Percentiles rank a stretch among this genome's conserved stretches.
Conservation (phyloP, 2,888 invertebrate genomes). For the Ariolimax columbianus region DNA sequence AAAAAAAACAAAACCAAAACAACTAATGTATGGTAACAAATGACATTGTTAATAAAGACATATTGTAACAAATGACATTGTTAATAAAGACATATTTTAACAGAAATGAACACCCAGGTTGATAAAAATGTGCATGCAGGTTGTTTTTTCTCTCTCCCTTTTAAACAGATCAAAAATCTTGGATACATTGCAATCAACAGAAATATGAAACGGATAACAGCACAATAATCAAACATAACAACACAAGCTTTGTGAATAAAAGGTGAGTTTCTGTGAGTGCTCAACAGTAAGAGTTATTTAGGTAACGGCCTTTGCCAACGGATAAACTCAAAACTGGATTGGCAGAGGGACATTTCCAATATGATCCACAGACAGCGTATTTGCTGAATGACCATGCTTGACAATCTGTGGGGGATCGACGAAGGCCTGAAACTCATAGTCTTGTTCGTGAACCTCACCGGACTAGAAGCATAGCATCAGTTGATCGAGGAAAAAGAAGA, state of each 20-base stretch:
- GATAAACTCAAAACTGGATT: too few species aligned
- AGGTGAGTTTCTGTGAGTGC: background rate
- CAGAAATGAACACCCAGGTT: slow-evolving; percentile 3
- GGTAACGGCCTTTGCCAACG: background rate
- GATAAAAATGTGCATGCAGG: slow-evolving; percentile 6
- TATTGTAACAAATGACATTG: background rate
- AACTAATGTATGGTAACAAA: background rate
- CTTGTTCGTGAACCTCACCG: too few species aligned
- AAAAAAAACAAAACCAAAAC: background rate
- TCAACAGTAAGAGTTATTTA: background rate
- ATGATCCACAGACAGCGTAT: too few species aligned
- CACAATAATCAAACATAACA: background rate
- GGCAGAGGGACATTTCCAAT: too few species aligned
- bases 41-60: background rate
- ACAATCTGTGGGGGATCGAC: too few species aligned
- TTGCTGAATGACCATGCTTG: too few species aligned
- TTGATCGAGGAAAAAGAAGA: too few species aligned
- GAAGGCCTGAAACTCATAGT: too few species aligned
- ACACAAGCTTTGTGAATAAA: background rate
- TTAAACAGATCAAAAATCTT: slow-evolving; percentile 23
- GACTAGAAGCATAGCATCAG: too few species aligned
- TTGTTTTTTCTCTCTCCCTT: too few species aligned
- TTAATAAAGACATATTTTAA: background rate
- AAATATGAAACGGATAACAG: background rate
- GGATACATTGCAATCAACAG: slow-evolving; percentile 4